Evolutionary conservation across 2,113 vertebrate genomes (phyloP).

Genomic region (Paratilapia polleni): DNA sequence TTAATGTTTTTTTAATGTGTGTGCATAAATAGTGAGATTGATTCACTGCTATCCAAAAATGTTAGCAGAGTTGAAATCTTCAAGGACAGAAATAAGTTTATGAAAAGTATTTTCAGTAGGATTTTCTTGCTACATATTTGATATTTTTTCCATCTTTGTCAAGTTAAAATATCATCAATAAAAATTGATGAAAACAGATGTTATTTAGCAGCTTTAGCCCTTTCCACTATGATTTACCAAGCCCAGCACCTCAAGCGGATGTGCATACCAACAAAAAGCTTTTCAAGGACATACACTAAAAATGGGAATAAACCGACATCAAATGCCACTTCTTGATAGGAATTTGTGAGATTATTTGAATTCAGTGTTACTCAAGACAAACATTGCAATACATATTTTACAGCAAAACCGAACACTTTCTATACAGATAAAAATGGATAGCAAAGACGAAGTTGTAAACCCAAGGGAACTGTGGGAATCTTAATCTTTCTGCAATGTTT

Average conservation of each 20-base stretch:
- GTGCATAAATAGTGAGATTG: background rate
- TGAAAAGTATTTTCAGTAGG: background rate
- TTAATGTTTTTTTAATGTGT: background rate
- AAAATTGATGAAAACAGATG: background rate
- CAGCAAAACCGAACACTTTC: slow-evolving; percentile 23
- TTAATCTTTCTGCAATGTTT: slow-evolving; percentile 63
- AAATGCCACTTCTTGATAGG: slow-evolving; percentile 30
- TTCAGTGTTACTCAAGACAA: slow-evolving; percentile 25
- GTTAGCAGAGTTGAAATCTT: background rate
- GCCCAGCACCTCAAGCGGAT: background rate
- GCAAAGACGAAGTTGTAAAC: slow-evolving; percentile 39
- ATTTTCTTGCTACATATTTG: background rate
- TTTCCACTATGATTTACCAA: slow-evolving; percentile 10
- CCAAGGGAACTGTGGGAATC: slow-evolving; percentile 37
- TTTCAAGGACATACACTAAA: slow-evolving; percentile 31
- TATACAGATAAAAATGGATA: slow-evolving; percentile 3
- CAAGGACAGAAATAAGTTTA: background rate
- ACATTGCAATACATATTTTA: background rate
- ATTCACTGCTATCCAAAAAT: background rate
- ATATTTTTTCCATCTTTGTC: background rate
- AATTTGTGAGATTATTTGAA: slow-evolving; percentile 37
- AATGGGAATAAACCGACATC: slow-evolving; percentile 30
- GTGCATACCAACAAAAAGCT: slow-evolving; percentile 36
- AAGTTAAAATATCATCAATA: slow-evolving; percentile 18
- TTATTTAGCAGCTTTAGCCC: background rate